These are phyloP conservation scores for Eristalinus aeneus DNA, from an alignment of 2,888 invertebrate species.

Conservation along the genomic window DNA sequence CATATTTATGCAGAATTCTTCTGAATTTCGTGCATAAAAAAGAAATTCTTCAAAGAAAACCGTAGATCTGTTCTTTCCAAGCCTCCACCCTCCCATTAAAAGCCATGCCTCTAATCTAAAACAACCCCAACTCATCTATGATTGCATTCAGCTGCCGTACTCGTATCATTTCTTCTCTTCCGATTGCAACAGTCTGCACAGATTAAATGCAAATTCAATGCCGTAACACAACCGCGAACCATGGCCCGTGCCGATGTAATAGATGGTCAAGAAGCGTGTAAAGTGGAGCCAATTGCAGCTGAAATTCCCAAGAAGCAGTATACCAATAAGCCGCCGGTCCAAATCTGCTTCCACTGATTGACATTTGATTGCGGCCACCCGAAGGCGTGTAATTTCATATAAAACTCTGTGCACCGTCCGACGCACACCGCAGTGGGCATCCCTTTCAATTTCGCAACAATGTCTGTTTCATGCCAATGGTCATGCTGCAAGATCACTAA, in stretches of 20 bases:
- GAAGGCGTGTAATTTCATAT: conserved; percentile 28
- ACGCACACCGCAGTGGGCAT: not conserved
- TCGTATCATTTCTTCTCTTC: conserved; percentile 7
- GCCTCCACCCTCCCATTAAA: not conserved
- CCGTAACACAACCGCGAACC: not conserved
- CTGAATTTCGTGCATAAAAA: no score
- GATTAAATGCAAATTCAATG: conserved; percentile 28
- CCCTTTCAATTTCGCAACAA: conserved; percentile 4
- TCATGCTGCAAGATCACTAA: conserved; percentile 28
- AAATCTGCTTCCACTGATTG: conserved; percentile 42
- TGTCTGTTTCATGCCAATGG: conserved; percentile 12
- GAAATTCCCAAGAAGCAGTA: not conserved
- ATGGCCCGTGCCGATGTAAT: conserved; percentile 30
- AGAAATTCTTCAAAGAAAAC: no score
- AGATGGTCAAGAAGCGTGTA: conserved; percentile 53
- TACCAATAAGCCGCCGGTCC: conserved; percentile 38
- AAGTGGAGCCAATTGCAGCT: conserved; percentile 31
- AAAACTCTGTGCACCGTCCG: not conserved
- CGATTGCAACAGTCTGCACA: conserved; percentile 6
- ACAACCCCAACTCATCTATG: not conserved
- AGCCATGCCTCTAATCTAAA: not conserved
- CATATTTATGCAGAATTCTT: no score
- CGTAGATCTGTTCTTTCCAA: no score
- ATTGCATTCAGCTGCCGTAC: not conserved
- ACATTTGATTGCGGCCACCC: conserved; percentile 56